phyloP scores from a whole-genome alignment of 2,113 vertebrate species.

The Urocynchramus pylzowi region DNA sequence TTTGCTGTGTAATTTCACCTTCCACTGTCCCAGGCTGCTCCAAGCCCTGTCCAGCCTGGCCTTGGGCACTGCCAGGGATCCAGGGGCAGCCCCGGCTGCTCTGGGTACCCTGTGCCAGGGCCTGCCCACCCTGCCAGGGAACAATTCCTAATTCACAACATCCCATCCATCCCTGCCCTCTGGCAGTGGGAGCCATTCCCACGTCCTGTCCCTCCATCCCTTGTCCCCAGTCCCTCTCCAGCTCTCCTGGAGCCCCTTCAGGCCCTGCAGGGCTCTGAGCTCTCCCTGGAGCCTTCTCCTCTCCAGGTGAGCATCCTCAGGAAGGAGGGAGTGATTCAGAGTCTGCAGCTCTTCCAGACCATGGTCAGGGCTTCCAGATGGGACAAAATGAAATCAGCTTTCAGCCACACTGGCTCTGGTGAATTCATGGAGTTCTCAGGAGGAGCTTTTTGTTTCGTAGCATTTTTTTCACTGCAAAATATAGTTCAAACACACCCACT shows the following conservation, averaged over 20 bases:
- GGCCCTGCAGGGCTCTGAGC: fast-evolving
- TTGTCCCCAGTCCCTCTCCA: neutral
- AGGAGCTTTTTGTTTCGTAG: neutral
- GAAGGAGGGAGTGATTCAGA: neutral
- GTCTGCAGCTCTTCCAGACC: neutral
- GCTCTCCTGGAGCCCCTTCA: neutral
- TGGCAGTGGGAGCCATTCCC: neutral
- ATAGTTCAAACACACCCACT: fast-evolving
- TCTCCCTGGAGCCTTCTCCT: neutral
- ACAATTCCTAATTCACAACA: fast-evolving
- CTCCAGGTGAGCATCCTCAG: neutral
- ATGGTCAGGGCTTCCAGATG: neutral
- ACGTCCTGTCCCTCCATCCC: neutral
- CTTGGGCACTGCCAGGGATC: neutral
- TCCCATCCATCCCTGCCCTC: neutral
- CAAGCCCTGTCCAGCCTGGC: fast-evolving
- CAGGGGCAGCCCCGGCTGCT: neutral
- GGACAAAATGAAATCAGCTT: neutral
- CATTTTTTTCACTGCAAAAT: neutral
- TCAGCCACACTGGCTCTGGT: neutral
- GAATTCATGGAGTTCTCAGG: neutral
- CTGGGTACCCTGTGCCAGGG: neutral
- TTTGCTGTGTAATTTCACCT: neutral
- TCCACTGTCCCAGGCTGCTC: fast-evolving
- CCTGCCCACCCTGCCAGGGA: fast-evolving